Evolutionary conservation across 2,888 invertebrate genomes (phyloP).

Genomic region (Colletes collaris): DNA sequence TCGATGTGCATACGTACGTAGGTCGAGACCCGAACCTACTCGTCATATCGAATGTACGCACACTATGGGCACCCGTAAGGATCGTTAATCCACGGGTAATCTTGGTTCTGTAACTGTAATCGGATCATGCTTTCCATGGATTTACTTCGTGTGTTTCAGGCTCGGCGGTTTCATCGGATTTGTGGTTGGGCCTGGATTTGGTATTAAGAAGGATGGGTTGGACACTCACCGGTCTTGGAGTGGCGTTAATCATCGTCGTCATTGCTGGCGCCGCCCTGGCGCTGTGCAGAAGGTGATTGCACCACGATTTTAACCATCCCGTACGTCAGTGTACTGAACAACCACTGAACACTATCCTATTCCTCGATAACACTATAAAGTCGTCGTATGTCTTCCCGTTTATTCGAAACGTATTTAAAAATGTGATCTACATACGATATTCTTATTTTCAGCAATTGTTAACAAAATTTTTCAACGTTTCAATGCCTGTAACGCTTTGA

Average conservation of each 20-base stretch:
- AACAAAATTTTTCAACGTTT: neutral
- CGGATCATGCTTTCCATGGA: conserved; percentile 59
- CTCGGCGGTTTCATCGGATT: conserved; percentile 62
- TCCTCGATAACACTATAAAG: neutral
- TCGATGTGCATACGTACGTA: neutral
- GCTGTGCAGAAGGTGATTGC: conserved; percentile 76
- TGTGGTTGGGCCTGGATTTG: conserved; percentile 59
- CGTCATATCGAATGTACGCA: conserved; percentile 13
- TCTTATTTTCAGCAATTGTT: neutral
- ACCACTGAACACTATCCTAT: neutral
- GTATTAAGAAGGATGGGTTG: conserved; percentile 75
- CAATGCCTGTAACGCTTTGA: neutral
- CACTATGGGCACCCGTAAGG: conserved; percentile 27
- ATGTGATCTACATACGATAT: neutral
- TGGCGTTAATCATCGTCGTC: conserved; percentile 74
- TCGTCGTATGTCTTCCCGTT: neutral
- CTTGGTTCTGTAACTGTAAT: conserved; percentile 57
- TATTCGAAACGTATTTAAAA: neutral
- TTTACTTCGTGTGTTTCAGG: conserved; percentile 66
- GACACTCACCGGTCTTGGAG: conserved; percentile 76
- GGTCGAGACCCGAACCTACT: neutral
- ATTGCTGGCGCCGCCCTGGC: conserved; percentile 74
- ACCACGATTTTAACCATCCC: conserved; percentile 34
- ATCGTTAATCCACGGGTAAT: conserved; percentile 57
- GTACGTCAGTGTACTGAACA: neutral